phyloP scores from a whole-genome alignment of 2,888 invertebrate genomes.

The Metellina segmentata region DNA sequence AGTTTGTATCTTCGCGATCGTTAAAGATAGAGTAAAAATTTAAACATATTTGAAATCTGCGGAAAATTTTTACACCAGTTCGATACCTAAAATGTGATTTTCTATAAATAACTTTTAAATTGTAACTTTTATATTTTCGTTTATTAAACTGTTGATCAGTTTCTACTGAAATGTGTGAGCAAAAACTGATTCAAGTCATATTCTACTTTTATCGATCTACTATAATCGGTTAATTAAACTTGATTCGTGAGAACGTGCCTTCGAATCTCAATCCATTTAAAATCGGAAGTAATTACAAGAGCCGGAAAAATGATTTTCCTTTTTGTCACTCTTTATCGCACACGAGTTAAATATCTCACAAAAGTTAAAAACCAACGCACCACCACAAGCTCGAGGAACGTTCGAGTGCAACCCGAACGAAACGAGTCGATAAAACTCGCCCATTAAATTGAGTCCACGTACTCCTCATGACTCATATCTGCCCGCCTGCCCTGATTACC shows the following conservation, averaged over 20 bases:
- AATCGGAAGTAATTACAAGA: background rate
- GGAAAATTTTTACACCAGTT: too few species aligned
- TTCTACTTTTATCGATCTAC: too few species aligned
- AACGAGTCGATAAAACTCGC: background rate
- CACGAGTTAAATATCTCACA: background rate
- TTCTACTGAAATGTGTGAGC: too few species aligned
- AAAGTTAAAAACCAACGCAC: background rate
- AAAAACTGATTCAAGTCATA: too few species aligned
- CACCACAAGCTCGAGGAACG: background rate
- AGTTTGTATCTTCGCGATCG: too few species aligned
- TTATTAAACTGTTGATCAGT: too few species aligned
- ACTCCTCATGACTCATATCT: constrained; percentile 23
- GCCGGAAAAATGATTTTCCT: background rate
- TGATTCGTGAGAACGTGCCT: background rate
- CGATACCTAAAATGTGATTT: too few species aligned
- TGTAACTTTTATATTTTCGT: too few species aligned
- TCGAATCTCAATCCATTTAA: background rate
- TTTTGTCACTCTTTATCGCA: background rate
- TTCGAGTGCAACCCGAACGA: constrained; percentile 6
- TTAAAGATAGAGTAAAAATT: too few species aligned
- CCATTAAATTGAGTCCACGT: constrained; percentile 24
- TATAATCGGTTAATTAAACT: too few species aligned
- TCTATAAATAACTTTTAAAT: too few species aligned
- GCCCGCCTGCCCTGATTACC: constrained; percentile 33
- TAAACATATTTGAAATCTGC: too few species aligned